Evolutionary conservation across 2,888 invertebrate genomes (phyloP), one percentile per base, ranked within the genome.

Genomic region (Coelopa pilipes): DNA sequence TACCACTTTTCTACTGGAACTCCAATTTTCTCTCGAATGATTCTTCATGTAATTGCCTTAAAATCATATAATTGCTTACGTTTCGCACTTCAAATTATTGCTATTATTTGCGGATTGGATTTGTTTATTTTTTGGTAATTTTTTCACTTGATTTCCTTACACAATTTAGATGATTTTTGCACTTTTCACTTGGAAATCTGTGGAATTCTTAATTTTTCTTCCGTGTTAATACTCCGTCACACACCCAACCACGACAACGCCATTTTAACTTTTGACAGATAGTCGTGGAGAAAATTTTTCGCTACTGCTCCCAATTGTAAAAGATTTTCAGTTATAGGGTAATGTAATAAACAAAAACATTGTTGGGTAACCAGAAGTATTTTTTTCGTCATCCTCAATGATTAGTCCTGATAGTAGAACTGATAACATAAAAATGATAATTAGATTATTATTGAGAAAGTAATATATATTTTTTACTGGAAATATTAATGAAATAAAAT

Each of bases 181-280:
- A 79, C 78, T 78, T 79, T 77, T 69, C 77, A 75, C 76, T 70
- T 57, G 55, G 10, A 69, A 69, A 24, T 70, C 17, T 13, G n/a
- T 2, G 45, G 12, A 74, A 19, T 55, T 55, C 45, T 49, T 34
- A 65, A 72, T 47, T 50, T 65, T 71, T 47, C 49, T 13, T 71
- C 71, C 71, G 71, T 71, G 74, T 68, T 65, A 70, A 73, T 75
- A n/a, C n/a, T n/a, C 72, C 68, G 70, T 78, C 76, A 80, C 79
- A 79, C 80, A 78, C 78, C 78, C 78, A 75, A 77, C 77, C 77
- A 76, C 76, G 75, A 78, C 78, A 80, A 81, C 83, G 81, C 81
- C 82, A 82, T 83, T 82, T 82, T 83, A 78, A 79, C 79, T 80
- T 81, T 78, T 81, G 78, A 78, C 73, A 49, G 49, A 15, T 17